A percentile compares a stretch with the other conserved stretches of the same genome.
Conservation (phyloP, 23 tunicate genomes). For the Oikopleura dioica region DNA sequence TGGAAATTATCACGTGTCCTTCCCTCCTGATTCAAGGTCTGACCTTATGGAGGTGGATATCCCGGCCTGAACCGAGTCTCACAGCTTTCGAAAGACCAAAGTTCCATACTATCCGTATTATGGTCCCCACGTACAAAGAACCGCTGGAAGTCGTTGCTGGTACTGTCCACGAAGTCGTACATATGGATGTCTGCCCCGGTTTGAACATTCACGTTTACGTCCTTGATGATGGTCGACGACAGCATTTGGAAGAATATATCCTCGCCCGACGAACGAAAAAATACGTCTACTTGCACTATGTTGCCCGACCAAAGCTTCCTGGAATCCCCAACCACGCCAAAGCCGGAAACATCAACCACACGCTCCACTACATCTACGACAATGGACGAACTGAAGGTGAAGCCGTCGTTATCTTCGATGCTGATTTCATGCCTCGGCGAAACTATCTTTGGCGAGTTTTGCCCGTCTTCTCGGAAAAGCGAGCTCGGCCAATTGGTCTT, state of each 20-base stretch:
- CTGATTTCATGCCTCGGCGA: constrained; percentile 12
- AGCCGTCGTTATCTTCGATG: neutral
- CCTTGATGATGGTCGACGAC: constrained; percentile 9
- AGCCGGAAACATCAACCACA: constrained; percentile 14
- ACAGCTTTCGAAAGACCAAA: neutral
- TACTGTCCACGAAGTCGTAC: constrained; percentile 9
- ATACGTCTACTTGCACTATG: neutral
- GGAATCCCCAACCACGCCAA: constrained; percentile 7
- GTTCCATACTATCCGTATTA: constrained; percentile 11
- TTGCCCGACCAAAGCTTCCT: constrained; percentile 1
- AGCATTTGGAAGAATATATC: neutral
- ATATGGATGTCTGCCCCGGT: constrained; percentile 13
- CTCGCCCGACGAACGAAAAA: constrained; percentile 4
- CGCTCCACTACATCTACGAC: neutral
- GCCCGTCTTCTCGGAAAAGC: constrained; percentile 8
- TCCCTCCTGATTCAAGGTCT: constrained; percentile 10
- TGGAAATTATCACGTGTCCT: constrained; percentile 13
- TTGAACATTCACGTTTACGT: constrained; percentile 13
- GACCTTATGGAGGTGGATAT: constrained; percentile 11
- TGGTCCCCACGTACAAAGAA: constrained; percentile 11
- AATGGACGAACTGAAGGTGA: constrained; percentile 10
- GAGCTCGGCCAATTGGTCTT: constrained; percentile 1
- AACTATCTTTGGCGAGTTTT: constrained; percentile 8
- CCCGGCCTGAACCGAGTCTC: neutral
- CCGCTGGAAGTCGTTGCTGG: constrained; percentile 9